A percentile compares a stretch with the other conserved stretches of the same genome.
These are phyloP conservation scores for Spinibarbus caldwelli DNA, from an alignment of 2,797 vertebrate species.

Conservation along the genomic window DNA sequence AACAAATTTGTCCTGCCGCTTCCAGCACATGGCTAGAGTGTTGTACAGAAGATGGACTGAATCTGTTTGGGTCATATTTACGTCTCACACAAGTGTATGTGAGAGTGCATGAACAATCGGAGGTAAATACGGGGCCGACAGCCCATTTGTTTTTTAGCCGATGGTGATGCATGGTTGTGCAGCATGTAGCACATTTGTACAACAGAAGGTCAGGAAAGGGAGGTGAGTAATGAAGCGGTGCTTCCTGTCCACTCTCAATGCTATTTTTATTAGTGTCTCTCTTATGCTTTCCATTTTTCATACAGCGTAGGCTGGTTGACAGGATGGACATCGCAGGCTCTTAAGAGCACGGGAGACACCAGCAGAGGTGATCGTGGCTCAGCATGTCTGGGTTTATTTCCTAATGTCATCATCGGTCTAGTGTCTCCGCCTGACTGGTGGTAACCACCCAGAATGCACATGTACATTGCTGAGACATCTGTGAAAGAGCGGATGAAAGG, in stretches of 20 bases:
- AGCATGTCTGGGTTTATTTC: slow-evolving; percentile 31
- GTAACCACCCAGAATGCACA: slow-evolving; percentile 7
- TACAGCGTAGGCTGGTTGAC: slow-evolving; percentile 58
- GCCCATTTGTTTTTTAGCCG: slow-evolving; percentile 81
- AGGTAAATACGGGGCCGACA: slow-evolving; percentile 83
- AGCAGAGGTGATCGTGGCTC: slow-evolving; percentile 29
- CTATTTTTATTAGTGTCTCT: slow-evolving; percentile 87
- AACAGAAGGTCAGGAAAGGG: slow-evolving; percentile 77
- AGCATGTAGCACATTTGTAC: slow-evolving; percentile 88
- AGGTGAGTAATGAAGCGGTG: slow-evolving; percentile 86
- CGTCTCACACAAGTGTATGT: slow-evolving; percentile 62
- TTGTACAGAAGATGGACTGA: slow-evolving; percentile 19
- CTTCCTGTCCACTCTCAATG: slow-evolving; percentile 82
- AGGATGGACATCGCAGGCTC: slow-evolving; percentile 26
- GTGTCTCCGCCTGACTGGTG: slow-evolving; percentile 8
- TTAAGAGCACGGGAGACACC: slow-evolving; percentile 26
- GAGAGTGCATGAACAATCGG: slow-evolving; percentile 85
- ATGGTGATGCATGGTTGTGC: slow-evolving; percentile 87
- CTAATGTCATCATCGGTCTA: slow-evolving; percentile 10
- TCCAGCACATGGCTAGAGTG: background rate
- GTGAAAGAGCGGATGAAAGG: background rate
- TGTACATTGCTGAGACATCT: background rate
- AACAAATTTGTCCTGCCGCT: background rate
- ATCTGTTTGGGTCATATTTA: slow-evolving; percentile 39
- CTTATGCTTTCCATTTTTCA: slow-evolving; percentile 85